Conservation (phyloP, 2,113 vertebrate species). For the Urocynchramus pylzowi region DNA sequence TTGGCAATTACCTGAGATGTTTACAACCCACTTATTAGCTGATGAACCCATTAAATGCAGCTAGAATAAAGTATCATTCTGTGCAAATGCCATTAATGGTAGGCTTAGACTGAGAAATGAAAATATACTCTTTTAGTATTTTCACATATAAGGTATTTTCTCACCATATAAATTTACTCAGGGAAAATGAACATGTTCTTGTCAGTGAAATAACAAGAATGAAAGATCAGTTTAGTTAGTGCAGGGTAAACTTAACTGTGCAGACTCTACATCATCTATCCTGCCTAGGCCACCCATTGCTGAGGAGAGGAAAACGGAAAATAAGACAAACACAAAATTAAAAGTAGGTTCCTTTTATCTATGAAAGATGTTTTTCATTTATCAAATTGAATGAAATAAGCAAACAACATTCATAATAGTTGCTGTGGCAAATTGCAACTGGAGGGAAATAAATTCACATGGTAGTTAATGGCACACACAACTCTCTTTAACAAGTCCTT, state of each 20-base stretch:
- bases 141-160: background rate
- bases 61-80: constrained; percentile 5
- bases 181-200: background rate
- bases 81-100: background rate
- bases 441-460: background rate
- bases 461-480: background rate
- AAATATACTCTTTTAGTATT: background rate
- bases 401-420: background rate
- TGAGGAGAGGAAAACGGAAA: background rate
- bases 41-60: constrained; percentile 39
- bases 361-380: background rate
- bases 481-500: background rate
- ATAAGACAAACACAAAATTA: background rate
- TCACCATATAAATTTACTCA: background rate
- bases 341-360: background rate
- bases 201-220: background rate
- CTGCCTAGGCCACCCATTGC: background rate
- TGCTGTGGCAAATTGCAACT: background rate
- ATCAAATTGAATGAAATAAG: background rate
- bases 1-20: constrained; percentile 54
- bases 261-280: background rate
- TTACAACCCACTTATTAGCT: constrained; percentile 21
- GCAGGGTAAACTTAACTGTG: background rate
- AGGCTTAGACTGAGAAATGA: constrained; percentile 6
- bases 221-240: background rate